Base-by-base conservation (phyloP, 2,113 vertebrate species). In the Zapornia atra region DNA sequence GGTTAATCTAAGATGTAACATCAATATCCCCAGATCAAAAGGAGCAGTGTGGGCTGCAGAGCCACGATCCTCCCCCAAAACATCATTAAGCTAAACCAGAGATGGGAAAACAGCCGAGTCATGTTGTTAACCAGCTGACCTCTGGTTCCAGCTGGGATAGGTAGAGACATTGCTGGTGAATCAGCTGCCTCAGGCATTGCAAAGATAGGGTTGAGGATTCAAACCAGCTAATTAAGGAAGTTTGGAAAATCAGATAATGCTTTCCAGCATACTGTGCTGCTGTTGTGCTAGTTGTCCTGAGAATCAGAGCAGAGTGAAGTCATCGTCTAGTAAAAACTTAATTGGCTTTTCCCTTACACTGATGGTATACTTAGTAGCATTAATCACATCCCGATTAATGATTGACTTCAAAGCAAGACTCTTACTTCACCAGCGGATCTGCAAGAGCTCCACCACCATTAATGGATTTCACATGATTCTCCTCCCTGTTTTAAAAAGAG, bases 301-400 rank as follows among this genome's bases (percentile, higher is more conserved):
- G 90, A 80, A 38, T 15, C 13, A 0, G 17, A 80, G 54, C 54
- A 38, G 44, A 46, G 36, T 22, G 84, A 88, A 63, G 21, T 57
- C 87, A 82, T 2, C 50, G 66, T 79, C 66, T 54, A 46, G 46
- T 34, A 24, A 90, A 92, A 63, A 15, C 78, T 54, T 36, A 29
- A 29, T 10, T 83, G 85, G 65, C 50, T 73, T 65, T 90, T 33
- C 64, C 79, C 64, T 85, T 57, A 44, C 50, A 21, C 44, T 70
- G 28, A 57, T 40, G 46, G 3, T 28, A n/a, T 60, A 34, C 6
- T 78, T 64, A 51, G 64, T 3, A 93, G 65, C 66, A 92, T 77
- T 73, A 78, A 96, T 90, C 90, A 79, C 51, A 40, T 73, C 64
- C 77, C 91, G 71, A 83, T 86, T 86, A 66, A 70, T 63, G 68